Evolutionary conservation across 2,113 vertebrate genomes (phyloP), one percentile per base, ranked within the genome.

Genomic region (Pheucticus melanocephalus): DNA sequence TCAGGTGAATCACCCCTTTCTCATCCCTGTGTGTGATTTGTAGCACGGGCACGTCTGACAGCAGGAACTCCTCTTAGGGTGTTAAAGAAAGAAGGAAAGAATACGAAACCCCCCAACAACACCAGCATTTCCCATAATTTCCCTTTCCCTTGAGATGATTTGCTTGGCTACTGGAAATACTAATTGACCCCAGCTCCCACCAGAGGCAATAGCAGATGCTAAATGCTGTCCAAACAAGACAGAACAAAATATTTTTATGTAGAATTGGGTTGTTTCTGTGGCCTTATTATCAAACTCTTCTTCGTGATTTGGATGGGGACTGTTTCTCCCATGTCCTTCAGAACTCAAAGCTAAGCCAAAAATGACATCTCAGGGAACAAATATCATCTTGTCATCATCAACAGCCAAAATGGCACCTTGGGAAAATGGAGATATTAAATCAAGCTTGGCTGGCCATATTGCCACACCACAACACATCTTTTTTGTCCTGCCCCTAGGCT

Each of bases 81-180:
- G 35, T 57, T 69, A 72, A 82, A 79, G 21, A 79, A 61, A 79
- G 21, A 79, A 61, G 82, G 6, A 75, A 69, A 45, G 12, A 59
- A 21, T 18, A 30, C 0, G 0, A 33, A 56, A 65, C 44, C 2
- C 6, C 4, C 5, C 15, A 12, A 63, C 9, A 7, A 42, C 28
- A 40, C 45, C 48, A 53, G 37, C 21, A 66, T 88, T 80, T 83
- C 18, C 12, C 42, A 35, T 86, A 61, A 54, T 17, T 86, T 47
- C 16, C 9, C 33, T 44, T 90, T 82, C 51, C 44, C 12, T 83
- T 44, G 54, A 69, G 37, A 69, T 47, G 30, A 82, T 25, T 60
- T 86, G 15, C 53, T 92, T 86, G 37, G 30, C 37, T 72, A 11
- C n/a, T 79, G 63, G 73, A 66, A 85, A 24, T 59, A 35, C 25